A percentile compares a stretch with the other conserved stretches of the same genome.
Conservation (phyloP, 2,113 vertebrate genomes). For the Salvelinus namaycush region DNA sequence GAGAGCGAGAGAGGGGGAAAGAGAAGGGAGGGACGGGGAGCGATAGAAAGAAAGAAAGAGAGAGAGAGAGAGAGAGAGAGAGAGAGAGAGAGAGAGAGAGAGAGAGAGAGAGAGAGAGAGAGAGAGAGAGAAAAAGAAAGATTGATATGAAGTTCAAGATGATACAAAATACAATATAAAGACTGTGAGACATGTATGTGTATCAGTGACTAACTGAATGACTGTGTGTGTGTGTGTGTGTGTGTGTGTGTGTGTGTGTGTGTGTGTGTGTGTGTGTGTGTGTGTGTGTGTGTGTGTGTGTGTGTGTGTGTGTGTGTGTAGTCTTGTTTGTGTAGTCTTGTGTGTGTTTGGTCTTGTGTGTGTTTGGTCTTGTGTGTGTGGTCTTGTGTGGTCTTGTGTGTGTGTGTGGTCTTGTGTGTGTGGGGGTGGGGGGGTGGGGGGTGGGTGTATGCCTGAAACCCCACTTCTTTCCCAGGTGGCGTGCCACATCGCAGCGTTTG, state of each 20-base stretch:
- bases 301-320: conserved; percentile 1
- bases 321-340: neutral
- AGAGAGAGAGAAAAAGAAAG: no score
- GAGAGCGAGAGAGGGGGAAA: neutral
- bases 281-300: neutral
- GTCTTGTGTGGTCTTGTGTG: conserved; percentile 13
- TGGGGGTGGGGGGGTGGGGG: neutral
- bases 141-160: no score
- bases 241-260: neutral
- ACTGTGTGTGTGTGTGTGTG: neutral
- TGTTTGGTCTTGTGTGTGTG: neutral
- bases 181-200: neutral
- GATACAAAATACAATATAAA: no score
- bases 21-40: neutral
- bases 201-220: neutral
- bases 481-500: conserved; percentile 93
- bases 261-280: neutral
- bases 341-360: neutral
- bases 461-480: conserved; percentile 96
- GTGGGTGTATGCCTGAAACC: conserved; percentile 38
- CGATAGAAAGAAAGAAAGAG: no score
- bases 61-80: no score
- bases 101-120: no score
- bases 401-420: neutral
- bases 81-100: no score